Conservation (phyloP, 1,140 invertebrate genomes). For the Plectus sambesii region DNA sequence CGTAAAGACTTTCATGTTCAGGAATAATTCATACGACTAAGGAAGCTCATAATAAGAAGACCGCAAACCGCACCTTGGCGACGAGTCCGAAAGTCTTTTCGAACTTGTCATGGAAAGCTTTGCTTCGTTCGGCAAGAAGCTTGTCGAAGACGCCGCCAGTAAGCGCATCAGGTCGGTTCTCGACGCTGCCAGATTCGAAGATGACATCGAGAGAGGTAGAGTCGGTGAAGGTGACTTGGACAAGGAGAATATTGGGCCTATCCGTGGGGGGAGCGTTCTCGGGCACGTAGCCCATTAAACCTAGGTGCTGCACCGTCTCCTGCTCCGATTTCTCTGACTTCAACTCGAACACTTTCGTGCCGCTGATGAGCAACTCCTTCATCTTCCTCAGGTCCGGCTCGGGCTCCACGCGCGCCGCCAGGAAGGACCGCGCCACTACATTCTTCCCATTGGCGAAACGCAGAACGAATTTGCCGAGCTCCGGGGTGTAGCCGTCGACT, state of each 20-base stretch:
- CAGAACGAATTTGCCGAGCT: too few species aligned
- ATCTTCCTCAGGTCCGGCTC: slow-evolving; percentile 7
- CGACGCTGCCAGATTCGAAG: slow-evolving; percentile 29
- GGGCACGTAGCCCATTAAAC: slow-evolving; percentile 4
- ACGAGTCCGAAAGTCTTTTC: slow-evolving; percentile 60
- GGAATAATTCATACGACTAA: too few species aligned
- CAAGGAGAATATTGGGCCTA: slow-evolving; percentile 6
- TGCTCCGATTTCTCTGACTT: background rate
- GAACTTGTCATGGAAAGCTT: slow-evolving; percentile 49
- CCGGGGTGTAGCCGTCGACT: too few species aligned
- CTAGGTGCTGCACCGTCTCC: background rate
- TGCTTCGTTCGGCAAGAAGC: slow-evolving; percentile 54
- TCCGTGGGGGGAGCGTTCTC: background rate
- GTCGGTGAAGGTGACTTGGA: background rate
- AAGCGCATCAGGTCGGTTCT: slow-evolving; percentile 53
- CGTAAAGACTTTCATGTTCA: too few species aligned
- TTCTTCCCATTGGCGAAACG: too few species aligned
- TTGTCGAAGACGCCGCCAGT: slow-evolving; percentile 56
- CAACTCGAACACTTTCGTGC: too few species aligned
- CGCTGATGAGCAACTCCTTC: too few species aligned
- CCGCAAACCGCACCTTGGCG: slow-evolving; percentile 41
- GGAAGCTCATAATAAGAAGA: too few species aligned
- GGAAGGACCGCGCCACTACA: slow-evolving; percentile 49
- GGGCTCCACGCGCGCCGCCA: slow-evolving; percentile 27
- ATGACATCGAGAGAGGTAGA: slow-evolving; percentile 5